Percentiles rank a stretch among this genome's conserved stretches.
phyloP scores from a whole-genome alignment of 1,140 invertebrate species.

The Octopus sinensis region DNA sequence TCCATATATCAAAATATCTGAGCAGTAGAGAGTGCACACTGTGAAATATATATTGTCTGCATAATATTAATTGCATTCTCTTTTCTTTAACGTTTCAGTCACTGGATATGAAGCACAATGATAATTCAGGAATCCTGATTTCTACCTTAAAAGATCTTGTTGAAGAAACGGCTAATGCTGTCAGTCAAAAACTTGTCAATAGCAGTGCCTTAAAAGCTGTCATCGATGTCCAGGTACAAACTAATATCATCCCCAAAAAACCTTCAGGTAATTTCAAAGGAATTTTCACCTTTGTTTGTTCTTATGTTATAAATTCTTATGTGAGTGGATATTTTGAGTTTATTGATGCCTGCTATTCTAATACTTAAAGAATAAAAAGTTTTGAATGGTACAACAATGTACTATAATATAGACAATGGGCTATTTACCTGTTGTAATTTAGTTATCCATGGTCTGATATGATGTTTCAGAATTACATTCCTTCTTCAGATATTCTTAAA shows the following conservation, averaged over 20 bases:
- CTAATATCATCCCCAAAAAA: conserved; percentile 56
- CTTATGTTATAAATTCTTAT: background rate
- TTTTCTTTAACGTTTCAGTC: conserved; percentile 27
- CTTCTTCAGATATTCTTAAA: too few relatives aligned
- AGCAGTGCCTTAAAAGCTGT: conserved; percentile 71
- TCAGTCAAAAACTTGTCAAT: conserved; percentile 65
- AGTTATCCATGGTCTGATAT: too few relatives aligned
- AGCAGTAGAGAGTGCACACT: too few relatives aligned
- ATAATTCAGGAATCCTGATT: conserved; percentile 21
- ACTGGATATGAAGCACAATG: conserved; percentile 17
- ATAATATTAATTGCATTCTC: background rate
- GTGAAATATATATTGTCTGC: too few relatives aligned
- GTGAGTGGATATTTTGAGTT: background rate
- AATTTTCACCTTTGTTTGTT: background rate
- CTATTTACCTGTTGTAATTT: too few relatives aligned
- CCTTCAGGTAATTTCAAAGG: background rate
- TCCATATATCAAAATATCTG: too few relatives aligned
- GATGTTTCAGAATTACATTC: too few relatives aligned
- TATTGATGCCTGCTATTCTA: background rate
- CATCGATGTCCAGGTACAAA: conserved; percentile 76
- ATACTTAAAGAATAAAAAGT: background rate
- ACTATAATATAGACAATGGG: too few relatives aligned
- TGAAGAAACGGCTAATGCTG: conserved; percentile 65
- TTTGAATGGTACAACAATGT: background rate
- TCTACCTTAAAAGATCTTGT: conserved; percentile 54